These are phyloP conservation scores for Rallus crepitans DNA, from an alignment of 2,797 vertebrate species.

Conservation along the genomic window DNA sequence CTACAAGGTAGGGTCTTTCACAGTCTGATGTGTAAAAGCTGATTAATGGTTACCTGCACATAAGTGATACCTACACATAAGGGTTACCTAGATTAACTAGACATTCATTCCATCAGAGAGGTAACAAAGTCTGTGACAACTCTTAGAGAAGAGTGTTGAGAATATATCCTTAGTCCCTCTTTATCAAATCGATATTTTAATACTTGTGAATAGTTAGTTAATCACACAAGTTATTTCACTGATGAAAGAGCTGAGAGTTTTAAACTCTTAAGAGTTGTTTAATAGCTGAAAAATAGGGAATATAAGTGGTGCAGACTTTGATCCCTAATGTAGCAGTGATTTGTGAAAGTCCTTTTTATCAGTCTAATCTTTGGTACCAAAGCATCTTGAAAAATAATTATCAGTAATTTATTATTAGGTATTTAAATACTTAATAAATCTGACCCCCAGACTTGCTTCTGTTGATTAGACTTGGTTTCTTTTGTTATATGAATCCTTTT, in stretches of 20 bases:
- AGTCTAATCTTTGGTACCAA: fast-evolving
- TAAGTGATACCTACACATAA: not conserved
- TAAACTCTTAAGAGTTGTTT: not conserved
- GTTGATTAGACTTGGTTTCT: not conserved
- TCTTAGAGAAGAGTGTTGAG: not conserved
- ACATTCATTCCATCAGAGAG: not conserved
- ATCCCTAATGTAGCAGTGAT: not conserved
- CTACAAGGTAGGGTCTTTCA: too few species aligned
- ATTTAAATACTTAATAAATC: not conserved
- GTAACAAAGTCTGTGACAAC: not conserved
- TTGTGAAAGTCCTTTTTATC: not conserved
- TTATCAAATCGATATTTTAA: not conserved
- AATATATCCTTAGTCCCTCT: not conserved
- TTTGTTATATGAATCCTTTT: not conserved
- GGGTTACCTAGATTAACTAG: not conserved
- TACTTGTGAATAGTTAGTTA: not conserved
- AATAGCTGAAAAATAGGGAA: not conserved
- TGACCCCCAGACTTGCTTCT: not conserved
- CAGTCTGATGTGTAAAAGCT: too few species aligned
- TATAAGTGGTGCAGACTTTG: not conserved
- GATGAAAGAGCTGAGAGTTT: not conserved
- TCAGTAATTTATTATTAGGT: not conserved
- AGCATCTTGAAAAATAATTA: not conserved
- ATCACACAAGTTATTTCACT: not conserved
- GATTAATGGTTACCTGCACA: fast-evolving